Conservation (phyloP, 2,797 vertebrate species). For the Cichlasoma orientale region DNA sequence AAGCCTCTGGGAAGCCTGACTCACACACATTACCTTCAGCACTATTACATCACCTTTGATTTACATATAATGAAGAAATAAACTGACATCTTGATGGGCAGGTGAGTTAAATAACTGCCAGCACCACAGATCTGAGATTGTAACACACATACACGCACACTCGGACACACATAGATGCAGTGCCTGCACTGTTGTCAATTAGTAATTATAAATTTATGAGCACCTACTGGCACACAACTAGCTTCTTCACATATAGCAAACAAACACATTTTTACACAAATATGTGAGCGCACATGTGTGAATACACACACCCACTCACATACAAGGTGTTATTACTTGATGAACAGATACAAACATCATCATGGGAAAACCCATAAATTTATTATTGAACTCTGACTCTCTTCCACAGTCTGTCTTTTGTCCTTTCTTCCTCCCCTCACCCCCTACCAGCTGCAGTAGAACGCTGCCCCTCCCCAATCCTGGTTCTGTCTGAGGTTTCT, state of each 20-base stretch:
- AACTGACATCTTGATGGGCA: constrained; percentile 52
- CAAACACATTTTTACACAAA: constrained; percentile 10
- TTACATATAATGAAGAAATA: constrained; percentile 47
- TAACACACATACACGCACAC: constrained; percentile 6
- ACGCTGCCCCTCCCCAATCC: no score
- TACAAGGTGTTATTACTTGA: constrained; percentile 56
- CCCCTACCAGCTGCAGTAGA: no score
- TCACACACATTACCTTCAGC: constrained; percentile 30
- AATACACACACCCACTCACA: constrained; percentile 2
- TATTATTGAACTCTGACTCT: no score
- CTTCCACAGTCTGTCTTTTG: no score
- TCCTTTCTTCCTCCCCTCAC: no score
- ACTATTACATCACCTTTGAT: constrained; percentile 38
- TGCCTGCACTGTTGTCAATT: constrained; percentile 34
- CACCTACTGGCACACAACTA: constrained; percentile 21
- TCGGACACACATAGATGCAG: constrained; percentile 2
- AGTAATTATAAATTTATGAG: constrained; percentile 37
- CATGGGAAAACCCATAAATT: constrained; percentile 61
- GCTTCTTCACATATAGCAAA: constrained; percentile 24
- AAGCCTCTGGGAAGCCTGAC: constrained; percentile 26
- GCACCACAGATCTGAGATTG: constrained; percentile 32
- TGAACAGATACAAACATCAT: constrained; percentile 64
- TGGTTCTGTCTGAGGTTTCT: no score
- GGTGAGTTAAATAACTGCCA: constrained; percentile 43
- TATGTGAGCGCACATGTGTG: not conserved